A percentile compares a stretch with the other conserved stretches of the same genome.
phyloP scores from a whole-genome alignment of 2,113 vertebrate species.

The Dasypus novemcinctus region DNA sequence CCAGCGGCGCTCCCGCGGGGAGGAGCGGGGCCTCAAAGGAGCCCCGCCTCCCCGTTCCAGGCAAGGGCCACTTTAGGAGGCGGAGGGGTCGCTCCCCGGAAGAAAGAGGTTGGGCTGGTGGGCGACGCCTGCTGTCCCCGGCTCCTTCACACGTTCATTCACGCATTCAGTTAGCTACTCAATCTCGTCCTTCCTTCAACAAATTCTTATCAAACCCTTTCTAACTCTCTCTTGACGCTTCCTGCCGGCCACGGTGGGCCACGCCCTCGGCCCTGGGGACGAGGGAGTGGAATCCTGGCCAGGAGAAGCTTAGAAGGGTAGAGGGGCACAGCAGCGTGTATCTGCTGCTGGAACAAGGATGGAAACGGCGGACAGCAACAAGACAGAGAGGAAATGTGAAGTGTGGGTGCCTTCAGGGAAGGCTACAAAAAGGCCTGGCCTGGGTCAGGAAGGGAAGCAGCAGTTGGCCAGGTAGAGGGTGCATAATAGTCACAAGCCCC shows the following conservation, averaged over 20 bases:
- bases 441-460: not conserved
- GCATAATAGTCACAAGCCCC: not conserved
- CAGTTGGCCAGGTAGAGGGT: not conserved
- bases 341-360: not conserved
- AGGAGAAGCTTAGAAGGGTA: not conserved
- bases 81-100: not conserved
- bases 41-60: not conserved
- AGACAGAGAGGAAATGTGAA: not conserved
- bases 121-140: not conserved
- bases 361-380: not conserved
- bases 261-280: not conserved
- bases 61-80: not conserved
- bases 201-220: not conserved
- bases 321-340: not conserved
- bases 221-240: not conserved
- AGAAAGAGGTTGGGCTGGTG: not conserved
- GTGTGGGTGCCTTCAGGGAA: not conserved
- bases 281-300: not conserved
- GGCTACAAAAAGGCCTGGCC: not conserved
- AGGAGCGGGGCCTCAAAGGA: not conserved
- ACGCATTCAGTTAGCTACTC: not conserved
- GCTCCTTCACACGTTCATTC: not conserved
- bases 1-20: accelerated
- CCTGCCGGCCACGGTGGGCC: not conserved
- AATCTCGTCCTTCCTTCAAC: not conserved